Conservation (phyloP, 2,888 invertebrate genomes). For the Netelia virgata region DNA sequence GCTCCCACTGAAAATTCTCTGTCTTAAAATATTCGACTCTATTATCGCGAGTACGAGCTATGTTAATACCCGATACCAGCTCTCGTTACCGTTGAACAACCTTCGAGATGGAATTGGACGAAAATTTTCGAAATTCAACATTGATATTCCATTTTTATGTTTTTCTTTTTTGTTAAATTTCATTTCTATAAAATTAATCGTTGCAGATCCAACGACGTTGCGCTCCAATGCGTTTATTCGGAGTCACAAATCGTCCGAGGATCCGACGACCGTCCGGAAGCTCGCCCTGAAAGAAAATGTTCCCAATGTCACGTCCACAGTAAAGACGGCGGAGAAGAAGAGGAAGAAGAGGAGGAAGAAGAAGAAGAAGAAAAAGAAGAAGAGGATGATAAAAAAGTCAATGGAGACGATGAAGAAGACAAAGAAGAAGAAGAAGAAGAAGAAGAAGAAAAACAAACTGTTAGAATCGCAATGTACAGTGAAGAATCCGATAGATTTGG, state of each 20-base stretch:
- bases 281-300: slow-evolving; percentile 33
- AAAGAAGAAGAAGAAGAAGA: slow-evolving; percentile 5
- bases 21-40: slow-evolving; percentile 75
- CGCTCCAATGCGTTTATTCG: slow-evolving; percentile 62
- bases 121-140: slow-evolving; percentile 1
- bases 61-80: slow-evolving; percentile 62
- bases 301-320: slow-evolving; percentile 2
- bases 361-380: too few species aligned
- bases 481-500: slow-evolving; percentile 61
- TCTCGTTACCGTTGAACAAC: slow-evolving; percentile 53
- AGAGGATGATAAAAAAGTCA: background rate
- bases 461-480: background rate
- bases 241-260: slow-evolving; percentile 63
- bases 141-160: background rate
- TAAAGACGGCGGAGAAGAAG: background rate
- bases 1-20: slow-evolving; percentile 72
- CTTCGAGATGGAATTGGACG: background rate
- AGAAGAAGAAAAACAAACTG: background rate
- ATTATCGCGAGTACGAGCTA: slow-evolving; percentile 67
- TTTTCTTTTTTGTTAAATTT: background rate
- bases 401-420: background rate
- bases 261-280: slow-evolving; percentile 40
- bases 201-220: slow-evolving; percentile 52
- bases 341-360: slow-evolving; percentile 8
- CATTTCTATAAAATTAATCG: background rate